Evolutionary conservation across 2,888 invertebrate species (phyloP).

Genomic region (Heliconius ismenius): DNA sequence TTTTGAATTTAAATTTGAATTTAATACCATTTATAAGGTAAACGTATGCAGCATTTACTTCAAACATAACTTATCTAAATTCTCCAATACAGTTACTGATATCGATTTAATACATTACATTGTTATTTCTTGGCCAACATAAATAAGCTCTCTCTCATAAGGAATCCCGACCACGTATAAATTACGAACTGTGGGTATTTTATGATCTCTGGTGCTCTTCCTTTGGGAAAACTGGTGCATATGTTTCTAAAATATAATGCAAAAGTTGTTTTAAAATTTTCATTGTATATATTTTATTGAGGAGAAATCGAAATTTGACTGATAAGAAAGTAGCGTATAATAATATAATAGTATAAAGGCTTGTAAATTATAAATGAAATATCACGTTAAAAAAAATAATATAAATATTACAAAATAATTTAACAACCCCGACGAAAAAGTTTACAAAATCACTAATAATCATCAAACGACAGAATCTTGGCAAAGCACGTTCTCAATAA

Average conservation of each 20-base stretch:
- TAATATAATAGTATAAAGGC: neutral
- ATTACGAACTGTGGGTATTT: conserved; percentile 40
- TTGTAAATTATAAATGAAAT: no score
- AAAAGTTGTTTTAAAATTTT: neutral
- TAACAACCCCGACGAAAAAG: no score
- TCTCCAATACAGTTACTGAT: neutral
- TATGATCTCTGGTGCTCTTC: conserved; percentile 36
- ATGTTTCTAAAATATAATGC: conserved; percentile 11
- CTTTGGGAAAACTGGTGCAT: conserved; percentile 12
- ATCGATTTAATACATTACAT: conserved; percentile 14
- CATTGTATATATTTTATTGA: neutral
- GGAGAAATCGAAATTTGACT: neutral
- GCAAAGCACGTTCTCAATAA: no score
- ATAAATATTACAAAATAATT: no score
- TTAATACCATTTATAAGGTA: neutral
- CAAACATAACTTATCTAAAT: neutral
- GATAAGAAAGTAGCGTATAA: neutral
- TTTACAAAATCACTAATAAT: no score
- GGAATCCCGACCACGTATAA: conserved; percentile 43
- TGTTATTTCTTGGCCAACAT: conserved; percentile 20
- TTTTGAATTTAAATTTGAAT: no score
- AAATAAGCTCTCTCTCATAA: conserved; percentile 31
- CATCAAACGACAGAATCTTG: no score
- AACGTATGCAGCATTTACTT: neutral
- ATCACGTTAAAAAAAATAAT: no score